phyloP scores from a whole-genome alignment of 2,113 vertebrate species.

The Corythornis vintsioides region DNA sequence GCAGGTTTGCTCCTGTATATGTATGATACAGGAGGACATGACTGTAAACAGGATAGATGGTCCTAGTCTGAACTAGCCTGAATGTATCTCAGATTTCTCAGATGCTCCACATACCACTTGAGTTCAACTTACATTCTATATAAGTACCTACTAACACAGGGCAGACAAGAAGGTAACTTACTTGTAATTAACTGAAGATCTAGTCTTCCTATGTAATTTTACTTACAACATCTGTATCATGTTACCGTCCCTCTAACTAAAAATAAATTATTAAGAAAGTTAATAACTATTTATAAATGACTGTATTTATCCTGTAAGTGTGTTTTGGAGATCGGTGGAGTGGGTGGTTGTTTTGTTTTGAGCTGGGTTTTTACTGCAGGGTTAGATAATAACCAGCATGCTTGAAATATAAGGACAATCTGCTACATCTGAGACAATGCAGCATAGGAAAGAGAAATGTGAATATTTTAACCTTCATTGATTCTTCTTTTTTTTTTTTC shows the following conservation, averaged over 20 bases:
- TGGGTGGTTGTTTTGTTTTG: neutral
- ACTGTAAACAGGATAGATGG: neutral
- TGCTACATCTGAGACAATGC: neutral
- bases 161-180: neutral
- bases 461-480: neutral
- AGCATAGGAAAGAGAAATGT: neutral
- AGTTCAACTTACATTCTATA: neutral
- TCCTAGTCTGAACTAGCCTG: neutral
- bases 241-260: fast-evolving
- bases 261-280: neutral
- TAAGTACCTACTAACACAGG: neutral
- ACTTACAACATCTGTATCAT: neutral
- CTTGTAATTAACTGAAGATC: neutral
- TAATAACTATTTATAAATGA: neutral
- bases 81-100: neutral
- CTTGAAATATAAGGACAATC: neutral
- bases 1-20: neutral
- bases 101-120: neutral
- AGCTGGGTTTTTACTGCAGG: neutral
- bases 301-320: neutral
- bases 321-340: fast-evolving
- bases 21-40: neutral
- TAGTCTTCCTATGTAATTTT: neutral
- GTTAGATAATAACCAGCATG: neutral
- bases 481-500: neutral